Base-by-base conservation (phyloP, 2,888 invertebrate genomes). In the Tachina lurida region DNA sequence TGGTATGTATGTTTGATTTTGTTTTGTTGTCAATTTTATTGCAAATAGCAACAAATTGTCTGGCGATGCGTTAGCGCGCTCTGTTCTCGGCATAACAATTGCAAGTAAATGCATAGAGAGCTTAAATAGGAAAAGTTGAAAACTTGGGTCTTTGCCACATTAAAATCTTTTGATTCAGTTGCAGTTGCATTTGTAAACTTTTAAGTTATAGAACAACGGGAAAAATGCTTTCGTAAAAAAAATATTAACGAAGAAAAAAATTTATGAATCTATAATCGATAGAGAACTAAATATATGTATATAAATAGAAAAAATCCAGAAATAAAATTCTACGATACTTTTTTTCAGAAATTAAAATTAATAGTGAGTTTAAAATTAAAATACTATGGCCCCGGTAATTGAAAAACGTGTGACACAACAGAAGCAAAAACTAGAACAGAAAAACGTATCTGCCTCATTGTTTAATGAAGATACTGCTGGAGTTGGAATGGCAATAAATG, bases 311-410 rank as follows among this genome's bases (percentile, higher is more conserved):
- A 31, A 65, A 0, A 54, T 79, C 47, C 17, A 49, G 19, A 62
- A 74, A 54, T 68, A 71, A n/a, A 56, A 65, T 83, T 65, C 22
- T 60, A 39, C 9, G 41, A 49, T 13, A 49, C 47, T 39, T 39
- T 49, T 60, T 52, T 73, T n/a, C 31, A 91, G 91, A 87, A 87
- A 87, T 87, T 89, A 77, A 91, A 91, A 91, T 91, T 91, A 87
- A 87, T 58, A 63, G 15, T 47, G 74, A 74, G 22, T 73, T 52
- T 52, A 45, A 82, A 70, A 22, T n/a, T 39, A 31, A 31, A 31
- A 67, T 31, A 71, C 65, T 79, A 93, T 93, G 92, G 91, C 92
- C 88, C 93, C 93, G 84, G 91, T 92, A 85, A 90, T 90, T 86
- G 93, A 93, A 84, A 93, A 93, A 88, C 90, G 91, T 84, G 88